phyloP scores from a whole-genome alignment of 2,888 invertebrate genomes.

The Trachelus tabidus region DNA sequence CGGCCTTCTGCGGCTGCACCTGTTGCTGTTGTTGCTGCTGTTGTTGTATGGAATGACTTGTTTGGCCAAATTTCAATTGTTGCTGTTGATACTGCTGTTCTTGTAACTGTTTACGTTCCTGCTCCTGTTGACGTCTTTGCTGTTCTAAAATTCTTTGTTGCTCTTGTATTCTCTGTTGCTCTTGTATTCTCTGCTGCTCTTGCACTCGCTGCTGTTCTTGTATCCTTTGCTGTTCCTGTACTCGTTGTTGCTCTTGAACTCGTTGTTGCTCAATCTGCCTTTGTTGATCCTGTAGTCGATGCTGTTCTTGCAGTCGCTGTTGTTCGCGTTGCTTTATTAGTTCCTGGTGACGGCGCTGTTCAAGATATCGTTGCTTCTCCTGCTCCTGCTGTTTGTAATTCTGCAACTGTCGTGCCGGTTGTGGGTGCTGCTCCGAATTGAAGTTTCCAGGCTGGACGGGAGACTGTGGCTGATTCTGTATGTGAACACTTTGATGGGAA shows the following conservation, averaged over 20 bases:
- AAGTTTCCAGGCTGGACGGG: constrained; percentile 21
- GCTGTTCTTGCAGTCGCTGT: constrained; percentile 42
- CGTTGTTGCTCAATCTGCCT: constrained; percentile 21
- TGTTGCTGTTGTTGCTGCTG: constrained; percentile 48
- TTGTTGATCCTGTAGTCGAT: constrained; percentile 41
- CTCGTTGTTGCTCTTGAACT: constrained; percentile 36
- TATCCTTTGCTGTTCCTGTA: constrained; percentile 33
- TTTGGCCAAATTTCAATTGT: constrained; percentile 41
- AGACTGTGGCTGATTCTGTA: constrained; percentile 44
- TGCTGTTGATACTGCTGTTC: constrained; percentile 62
- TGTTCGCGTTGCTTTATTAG: constrained; percentile 60
- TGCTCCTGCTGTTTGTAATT: constrained; percentile 47
- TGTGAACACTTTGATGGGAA: constrained; percentile 53
- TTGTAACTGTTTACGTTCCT: constrained; percentile 49
- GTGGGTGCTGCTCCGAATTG: constrained; percentile 23
- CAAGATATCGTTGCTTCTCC: constrained; percentile 44
- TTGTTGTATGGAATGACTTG: constrained; percentile 58
- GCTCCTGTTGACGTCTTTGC: constrained; percentile 55
- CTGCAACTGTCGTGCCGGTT: constrained; percentile 40
- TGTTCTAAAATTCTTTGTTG: constrained; percentile 55
- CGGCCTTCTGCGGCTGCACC: constrained; percentile 61
- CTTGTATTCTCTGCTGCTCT: constrained; percentile 41
- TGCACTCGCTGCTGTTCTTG: constrained; percentile 45
- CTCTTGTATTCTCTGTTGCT: constrained; percentile 49
- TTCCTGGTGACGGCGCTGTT: constrained; percentile 59